These are phyloP conservation scores for Hiodon tergisus DNA, from an alignment of 2,113 vertebrate genomes.

Conservation along the genomic window DNA sequence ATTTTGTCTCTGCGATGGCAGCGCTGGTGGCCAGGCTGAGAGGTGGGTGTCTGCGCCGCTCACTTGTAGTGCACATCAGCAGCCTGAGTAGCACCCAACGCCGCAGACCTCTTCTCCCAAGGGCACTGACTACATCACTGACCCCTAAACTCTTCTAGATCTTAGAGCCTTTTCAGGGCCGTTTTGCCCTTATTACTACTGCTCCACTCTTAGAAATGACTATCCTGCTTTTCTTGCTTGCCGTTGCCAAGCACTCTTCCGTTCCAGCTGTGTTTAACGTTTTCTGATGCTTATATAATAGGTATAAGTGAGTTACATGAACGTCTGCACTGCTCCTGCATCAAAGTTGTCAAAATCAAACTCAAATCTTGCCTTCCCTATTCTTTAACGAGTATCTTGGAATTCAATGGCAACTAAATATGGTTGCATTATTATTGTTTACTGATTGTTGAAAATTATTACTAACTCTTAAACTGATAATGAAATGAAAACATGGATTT, in stretches of 20 bases:
- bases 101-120: neutral
- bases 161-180: neutral
- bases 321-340: too few relatives aligned
- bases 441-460: too few relatives aligned
- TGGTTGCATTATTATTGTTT: too few relatives aligned
- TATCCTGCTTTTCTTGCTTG: neutral
- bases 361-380: too few relatives aligned
- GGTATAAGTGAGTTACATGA: too few relatives aligned
- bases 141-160: neutral
- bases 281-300: too few relatives aligned
- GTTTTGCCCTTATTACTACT: neutral
- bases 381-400: too few relatives aligned
- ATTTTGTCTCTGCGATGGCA: slow-evolving; percentile 33
- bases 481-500: too few relatives aligned
- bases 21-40: slow-evolving; percentile 53
- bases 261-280: too few relatives aligned
- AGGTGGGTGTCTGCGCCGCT: slow-evolving; percentile 50
- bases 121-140: neutral
- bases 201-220: neutral
- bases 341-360: too few relatives aligned
- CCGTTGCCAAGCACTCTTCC: neutral
- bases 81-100: neutral
- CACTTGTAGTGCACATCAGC: neutral
- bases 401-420: too few relatives aligned
- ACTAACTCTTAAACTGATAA: too few relatives aligned